Evolutionary conservation across 2,888 invertebrate species (phyloP).

Genomic region (Spodoptera picta): DNA sequence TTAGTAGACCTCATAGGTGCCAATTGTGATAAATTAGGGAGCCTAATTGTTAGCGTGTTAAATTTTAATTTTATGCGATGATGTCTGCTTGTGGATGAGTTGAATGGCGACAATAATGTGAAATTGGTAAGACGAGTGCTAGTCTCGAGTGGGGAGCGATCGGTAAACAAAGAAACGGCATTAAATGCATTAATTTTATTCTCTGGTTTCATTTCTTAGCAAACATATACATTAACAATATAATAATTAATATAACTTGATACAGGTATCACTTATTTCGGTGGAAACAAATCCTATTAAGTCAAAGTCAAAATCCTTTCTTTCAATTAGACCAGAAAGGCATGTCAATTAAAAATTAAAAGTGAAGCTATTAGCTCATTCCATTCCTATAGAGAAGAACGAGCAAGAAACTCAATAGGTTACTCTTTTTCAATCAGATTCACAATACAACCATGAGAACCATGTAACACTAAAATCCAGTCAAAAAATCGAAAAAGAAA

Average conservation of each 20-base stretch:
- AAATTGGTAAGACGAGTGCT: conserved; percentile 65
- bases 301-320: no score
- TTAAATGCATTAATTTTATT: conserved; percentile 85
- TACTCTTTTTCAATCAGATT: no score
- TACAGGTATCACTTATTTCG: no score
- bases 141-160: conserved; percentile 68
- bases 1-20: conserved; percentile 84
- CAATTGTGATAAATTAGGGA: conserved; percentile 87
- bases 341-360: no score
- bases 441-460: no score
- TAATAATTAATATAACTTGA: background rate
- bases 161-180: conserved; percentile 81
- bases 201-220: conserved; percentile 65
- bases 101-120: conserved; percentile 66
- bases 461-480: no score
- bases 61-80: conserved; percentile 69
- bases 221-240: conserved; percentile 7
- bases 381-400: no score
- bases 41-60: conserved; percentile 79
- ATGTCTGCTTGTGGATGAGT: conserved; percentile 66
- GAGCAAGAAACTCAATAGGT: no score
- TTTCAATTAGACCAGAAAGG: no score
- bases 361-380: no score
- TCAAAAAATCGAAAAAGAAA: no score
- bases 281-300: no score